These are phyloP conservation scores for Chymomyza fuscimana DNA, from an alignment of 2,888 invertebrate genomes.

Conservation along the genomic window DNA sequence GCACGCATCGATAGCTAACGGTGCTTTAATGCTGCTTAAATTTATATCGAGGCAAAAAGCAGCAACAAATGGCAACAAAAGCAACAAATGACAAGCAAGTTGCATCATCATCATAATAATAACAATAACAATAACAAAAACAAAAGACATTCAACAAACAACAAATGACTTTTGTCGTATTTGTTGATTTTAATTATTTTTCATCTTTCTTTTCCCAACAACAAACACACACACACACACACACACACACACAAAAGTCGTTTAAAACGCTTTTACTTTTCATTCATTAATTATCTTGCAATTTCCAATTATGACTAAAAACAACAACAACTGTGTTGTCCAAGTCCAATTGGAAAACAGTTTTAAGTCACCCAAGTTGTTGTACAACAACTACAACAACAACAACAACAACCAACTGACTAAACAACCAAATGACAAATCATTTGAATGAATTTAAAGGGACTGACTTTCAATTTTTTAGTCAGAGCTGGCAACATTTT, in stretches of 20 bases:
- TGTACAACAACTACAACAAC: neutral
- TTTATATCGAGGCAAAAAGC: conserved; percentile 33
- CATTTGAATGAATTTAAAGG: neutral
- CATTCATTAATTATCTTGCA: conserved; percentile 52
- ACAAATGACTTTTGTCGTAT: neutral
- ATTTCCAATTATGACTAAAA: conserved; percentile 53
- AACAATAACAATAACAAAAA: neutral
- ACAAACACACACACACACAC: neutral
- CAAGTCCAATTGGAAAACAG: neutral
- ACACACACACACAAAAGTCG: neutral
- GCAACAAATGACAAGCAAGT: conserved; percentile 11
- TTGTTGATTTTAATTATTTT: neutral
- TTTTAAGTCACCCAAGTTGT: neutral
- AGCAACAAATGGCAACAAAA: neutral
- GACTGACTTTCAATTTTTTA: neutral
- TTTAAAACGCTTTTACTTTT: conserved; percentile 62
- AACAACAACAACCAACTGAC: neutral
- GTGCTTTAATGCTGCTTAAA: neutral
- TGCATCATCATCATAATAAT: conserved; percentile 26
- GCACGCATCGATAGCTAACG: neutral
- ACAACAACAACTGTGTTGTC: conserved; percentile 23
- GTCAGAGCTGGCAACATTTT: neutral
- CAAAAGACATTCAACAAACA: neutral
- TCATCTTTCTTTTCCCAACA: neutral
- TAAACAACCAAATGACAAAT: neutral